These are phyloP conservation scores for Octomys mimax DNA, from an alignment of 2,797 vertebrate genomes.

Conservation along the genomic window DNA sequence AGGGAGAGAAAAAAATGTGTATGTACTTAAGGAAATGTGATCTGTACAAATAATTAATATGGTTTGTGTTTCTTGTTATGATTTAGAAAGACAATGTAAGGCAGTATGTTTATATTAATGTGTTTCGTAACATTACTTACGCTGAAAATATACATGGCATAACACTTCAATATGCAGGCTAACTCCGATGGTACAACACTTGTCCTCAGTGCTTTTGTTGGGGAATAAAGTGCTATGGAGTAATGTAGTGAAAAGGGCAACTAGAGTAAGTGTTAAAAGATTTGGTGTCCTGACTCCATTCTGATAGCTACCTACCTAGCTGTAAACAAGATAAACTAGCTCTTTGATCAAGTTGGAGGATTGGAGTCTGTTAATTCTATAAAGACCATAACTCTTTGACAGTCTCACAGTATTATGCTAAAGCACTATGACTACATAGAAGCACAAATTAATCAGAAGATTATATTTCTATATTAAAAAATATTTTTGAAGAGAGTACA, in stretches of 20 bases:
- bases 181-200: neutral
- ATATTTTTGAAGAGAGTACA: too few relatives aligned
- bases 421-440: conserved; percentile 27
- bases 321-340: conserved; percentile 54
- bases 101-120: conserved; percentile 22
- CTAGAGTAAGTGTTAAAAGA: conserved; percentile 56
- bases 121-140: conserved; percentile 59
- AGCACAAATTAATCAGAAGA: conserved; percentile 24
- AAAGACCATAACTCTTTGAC: conserved; percentile 50
- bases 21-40: neutral
- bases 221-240: neutral
- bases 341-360: conserved; percentile 60
- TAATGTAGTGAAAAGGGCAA: conserved; percentile 45
- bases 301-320: conserved; percentile 2
- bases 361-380: conserved; percentile 59
- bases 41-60: conserved; percentile 41
- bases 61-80: neutral
- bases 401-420: conserved; percentile 42
- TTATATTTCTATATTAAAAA: neutral
- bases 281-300: conserved; percentile 31
- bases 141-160: conserved; percentile 14
- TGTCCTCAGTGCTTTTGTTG: conserved; percentile 50
- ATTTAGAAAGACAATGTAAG: conserved; percentile 47
- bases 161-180: conserved; percentile 44
- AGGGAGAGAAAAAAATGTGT: neutral